Base-by-base conservation (phyloP, 2,797 vertebrate genomes). In the Poeciliopsis gracilis region DNA sequence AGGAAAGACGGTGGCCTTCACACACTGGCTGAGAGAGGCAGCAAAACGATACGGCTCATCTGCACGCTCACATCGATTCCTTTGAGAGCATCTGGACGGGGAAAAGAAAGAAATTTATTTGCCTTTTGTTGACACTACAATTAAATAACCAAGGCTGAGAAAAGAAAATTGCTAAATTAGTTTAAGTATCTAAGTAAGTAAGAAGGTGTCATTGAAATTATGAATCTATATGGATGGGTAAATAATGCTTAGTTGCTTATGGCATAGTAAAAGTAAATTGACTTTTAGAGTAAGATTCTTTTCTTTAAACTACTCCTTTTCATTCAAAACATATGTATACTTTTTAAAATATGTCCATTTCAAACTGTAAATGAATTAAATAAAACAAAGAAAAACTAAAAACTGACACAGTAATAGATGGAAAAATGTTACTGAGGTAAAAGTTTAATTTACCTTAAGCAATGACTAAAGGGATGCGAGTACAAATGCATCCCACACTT, bases 11-110 rank as follows among this genome's bases (percentile, higher is more conserved):
- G 92, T 93, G 86, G 98, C 92, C 81, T 96, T 97, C 94, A 99
- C 95, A 84, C 98, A 99, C 90, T 97, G 97, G 86, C 89, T 89
- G 88, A 98, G 96, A 45, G 94, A 94, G 73, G 96, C 96, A 0
- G 98, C 97, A n/a, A 99, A 99, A 1, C 98, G 97, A 91, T 96
- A 96, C 0, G 96, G 97, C 92, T 99, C 97, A 1, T 95, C 93
- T 0, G 98, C 97, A 0, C 97, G 95, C 47, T 97, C 97, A 11
- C 98, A 99, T 0, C 96, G 95, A 89, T 97, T 98, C 93, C 92
- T 95, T 90, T 97, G 96, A 66, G 97, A 98, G 87, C 98, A 99
- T 96, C 98, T 99, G 94, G n/a, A 45, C 16, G 20, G 66, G 36
- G 28, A 73, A 47, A 73, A 51, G 16, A 55, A 51, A 79, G 20